Percentiles rank a stretch among this genome's conserved stretches.
Conservation (phyloP, 2,797 vertebrate genomes). For the Syngnathus acus region DNA sequence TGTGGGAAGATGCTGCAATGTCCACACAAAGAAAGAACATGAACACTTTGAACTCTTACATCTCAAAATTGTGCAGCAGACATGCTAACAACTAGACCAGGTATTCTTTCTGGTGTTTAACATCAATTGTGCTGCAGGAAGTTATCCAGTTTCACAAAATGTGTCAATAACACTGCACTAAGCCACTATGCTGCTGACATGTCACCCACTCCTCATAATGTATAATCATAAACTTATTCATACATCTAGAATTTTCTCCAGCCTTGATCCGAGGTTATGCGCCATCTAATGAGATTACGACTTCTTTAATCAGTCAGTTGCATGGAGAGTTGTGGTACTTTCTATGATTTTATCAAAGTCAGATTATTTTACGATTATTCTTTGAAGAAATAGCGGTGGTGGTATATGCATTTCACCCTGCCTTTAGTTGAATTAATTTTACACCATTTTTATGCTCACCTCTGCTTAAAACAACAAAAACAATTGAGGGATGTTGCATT, state of each 20-base stretch:
- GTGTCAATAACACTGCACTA: background rate
- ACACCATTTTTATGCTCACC: background rate
- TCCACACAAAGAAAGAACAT: background rate
- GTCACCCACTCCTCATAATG: too few relatives aligned
- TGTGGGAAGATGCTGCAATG: too few relatives aligned
- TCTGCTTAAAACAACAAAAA: background rate
- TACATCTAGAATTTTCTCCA: background rate
- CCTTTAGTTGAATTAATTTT: background rate
- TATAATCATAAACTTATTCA: too few relatives aligned
- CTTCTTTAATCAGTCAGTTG: background rate
- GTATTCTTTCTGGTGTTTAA: too few relatives aligned
- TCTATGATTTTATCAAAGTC: conserved; percentile 2
- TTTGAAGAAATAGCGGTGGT: background rate
- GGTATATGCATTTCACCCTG: background rate
- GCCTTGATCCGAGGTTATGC: background rate
- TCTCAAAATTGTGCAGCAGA: too few relatives aligned
- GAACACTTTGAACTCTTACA: background rate
- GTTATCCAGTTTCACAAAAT: background rate
- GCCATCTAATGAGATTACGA: conserved; percentile 20
- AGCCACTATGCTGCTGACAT: too few relatives aligned
- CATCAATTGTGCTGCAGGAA: background rate
- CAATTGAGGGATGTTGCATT: background rate
- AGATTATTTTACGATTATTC: background rate
- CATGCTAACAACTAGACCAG: too few relatives aligned
- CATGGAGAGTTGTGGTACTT: conserved; percentile 16